These are phyloP conservation scores for Triops cancriformis DNA, from an alignment of 1,140 invertebrate species.

Conservation along the genomic window DNA sequence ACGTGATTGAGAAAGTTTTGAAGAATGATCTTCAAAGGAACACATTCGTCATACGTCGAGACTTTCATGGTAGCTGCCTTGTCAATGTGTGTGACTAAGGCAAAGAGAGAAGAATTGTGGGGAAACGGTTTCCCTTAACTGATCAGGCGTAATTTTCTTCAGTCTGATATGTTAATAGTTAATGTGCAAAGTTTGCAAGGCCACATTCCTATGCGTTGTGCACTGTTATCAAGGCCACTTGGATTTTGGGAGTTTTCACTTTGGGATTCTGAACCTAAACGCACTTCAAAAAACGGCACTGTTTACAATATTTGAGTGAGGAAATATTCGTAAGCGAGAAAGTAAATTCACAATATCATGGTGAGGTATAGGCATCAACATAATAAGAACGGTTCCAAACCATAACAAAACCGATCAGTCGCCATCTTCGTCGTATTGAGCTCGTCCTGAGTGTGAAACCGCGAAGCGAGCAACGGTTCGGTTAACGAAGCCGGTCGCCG, in stretches of 20 bases:
- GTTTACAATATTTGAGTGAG: neutral
- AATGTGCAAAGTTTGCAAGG: neutral
- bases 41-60: slow-evolving; percentile 34
- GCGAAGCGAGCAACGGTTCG: neutral
- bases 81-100: no score
- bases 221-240: neutral
- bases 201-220: neutral
- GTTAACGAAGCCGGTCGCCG: no score
- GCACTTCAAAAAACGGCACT: neutral
- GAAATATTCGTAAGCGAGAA: neutral
- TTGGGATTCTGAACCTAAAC: neutral
- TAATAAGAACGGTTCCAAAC: neutral
- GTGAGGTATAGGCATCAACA: neutral
- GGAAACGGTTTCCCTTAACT: neutral
- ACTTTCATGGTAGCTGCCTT: slow-evolving; percentile 11
- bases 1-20: slow-evolving; percentile 48
- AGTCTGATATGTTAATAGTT: neutral
- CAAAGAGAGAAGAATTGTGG: no score
- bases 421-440: neutral
- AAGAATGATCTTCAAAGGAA: slow-evolving; percentile 42
- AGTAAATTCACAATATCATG: neutral
- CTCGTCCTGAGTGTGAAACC: slow-evolving; percentile 2
- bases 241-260: neutral
- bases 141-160: neutral
- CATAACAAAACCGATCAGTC: neutral